phyloP scores from a whole-genome alignment of 2,797 vertebrate genomes.

The Pseudochaenichthys georgianus region DNA sequence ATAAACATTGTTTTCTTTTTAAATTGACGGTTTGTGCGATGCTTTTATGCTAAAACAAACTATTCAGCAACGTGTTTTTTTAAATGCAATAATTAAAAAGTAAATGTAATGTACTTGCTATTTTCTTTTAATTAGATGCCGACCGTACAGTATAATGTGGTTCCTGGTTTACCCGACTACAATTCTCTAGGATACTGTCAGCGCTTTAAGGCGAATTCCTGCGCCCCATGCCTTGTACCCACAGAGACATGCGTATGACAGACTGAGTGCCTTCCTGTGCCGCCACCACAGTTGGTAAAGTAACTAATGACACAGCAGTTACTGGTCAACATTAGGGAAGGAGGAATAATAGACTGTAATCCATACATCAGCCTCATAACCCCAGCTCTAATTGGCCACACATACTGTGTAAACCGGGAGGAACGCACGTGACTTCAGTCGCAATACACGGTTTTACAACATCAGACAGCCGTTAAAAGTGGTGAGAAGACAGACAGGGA shows the following conservation, averaged over 20 bases:
- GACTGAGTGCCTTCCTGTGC: conserved; percentile 76
- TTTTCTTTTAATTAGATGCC: conserved; percentile 67
- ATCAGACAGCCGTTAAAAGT: conserved; percentile 78
- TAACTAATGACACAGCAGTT: conserved; percentile 81
- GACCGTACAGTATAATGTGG: conserved; percentile 57
- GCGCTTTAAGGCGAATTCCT: conserved; percentile 64
- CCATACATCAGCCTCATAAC: conserved; percentile 83
- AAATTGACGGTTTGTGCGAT: conserved; percentile 14
- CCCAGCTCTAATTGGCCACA: conserved; percentile 86
- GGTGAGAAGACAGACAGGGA: conserved; percentile 70
- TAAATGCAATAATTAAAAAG: conserved; percentile 23
- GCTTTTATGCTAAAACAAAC: conserved; percentile 6
- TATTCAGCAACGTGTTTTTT: conserved; percentile 3
- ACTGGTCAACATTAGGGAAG: conserved; percentile 81
- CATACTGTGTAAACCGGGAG: conserved; percentile 77
- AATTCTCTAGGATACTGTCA: conserved; percentile 60
- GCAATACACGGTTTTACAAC: conserved; percentile 73
- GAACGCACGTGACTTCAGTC: conserved; percentile 56
- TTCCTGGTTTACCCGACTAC: conserved; percentile 56
- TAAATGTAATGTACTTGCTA: conserved; percentile 26
- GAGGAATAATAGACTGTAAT: conserved; percentile 83
- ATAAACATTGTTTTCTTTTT: conserved; percentile 25
- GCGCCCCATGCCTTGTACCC: conserved; percentile 49
- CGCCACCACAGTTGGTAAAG: conserved; percentile 78
- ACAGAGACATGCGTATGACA: conserved; percentile 71